phyloP scores from a whole-genome alignment of 1,140 invertebrate species.

The Hylaeus anthracinus region DNA sequence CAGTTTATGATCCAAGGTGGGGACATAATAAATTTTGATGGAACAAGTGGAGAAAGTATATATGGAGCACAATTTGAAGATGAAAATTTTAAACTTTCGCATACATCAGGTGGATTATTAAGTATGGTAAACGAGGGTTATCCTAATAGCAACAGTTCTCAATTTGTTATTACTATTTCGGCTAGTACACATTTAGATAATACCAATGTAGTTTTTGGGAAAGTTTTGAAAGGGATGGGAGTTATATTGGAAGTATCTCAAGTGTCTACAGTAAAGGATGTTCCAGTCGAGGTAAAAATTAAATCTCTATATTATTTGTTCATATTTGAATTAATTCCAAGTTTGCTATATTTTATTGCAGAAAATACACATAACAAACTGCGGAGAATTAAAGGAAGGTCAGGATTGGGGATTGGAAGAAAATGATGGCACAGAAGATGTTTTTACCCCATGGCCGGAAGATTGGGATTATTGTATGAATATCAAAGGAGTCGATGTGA shows the following conservation, averaged over 20 bases:
- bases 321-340: neutral
- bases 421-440: constrained; percentile 86
- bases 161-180: constrained; percentile 96
- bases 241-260: constrained; percentile 86
- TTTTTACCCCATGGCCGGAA: constrained; percentile 87
- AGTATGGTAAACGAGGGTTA: constrained; percentile 95
- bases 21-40: constrained; percentile 90
- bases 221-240: constrained; percentile 87
- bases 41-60: constrained; percentile 95
- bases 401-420: constrained; percentile 86
- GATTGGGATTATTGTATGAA: constrained; percentile 83
- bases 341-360: constrained; percentile 68
- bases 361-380: constrained; percentile 86
- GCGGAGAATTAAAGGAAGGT: constrained; percentile 85
- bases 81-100: constrained; percentile 88
- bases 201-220: constrained; percentile 95
- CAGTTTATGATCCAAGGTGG: constrained; percentile 93
- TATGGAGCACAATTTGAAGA: constrained; percentile 94
- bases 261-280: constrained; percentile 81
- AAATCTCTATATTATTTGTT: neutral
- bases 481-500: constrained; percentile 73
- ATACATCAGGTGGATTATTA: constrained; percentile 88
- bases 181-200: constrained; percentile 93
- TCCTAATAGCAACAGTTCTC: constrained; percentile 94
- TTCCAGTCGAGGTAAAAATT: constrained; percentile 80